phyloP scores from a whole-genome alignment of 1,140 invertebrate genomes.

The Asbolus verrucosus region DNA sequence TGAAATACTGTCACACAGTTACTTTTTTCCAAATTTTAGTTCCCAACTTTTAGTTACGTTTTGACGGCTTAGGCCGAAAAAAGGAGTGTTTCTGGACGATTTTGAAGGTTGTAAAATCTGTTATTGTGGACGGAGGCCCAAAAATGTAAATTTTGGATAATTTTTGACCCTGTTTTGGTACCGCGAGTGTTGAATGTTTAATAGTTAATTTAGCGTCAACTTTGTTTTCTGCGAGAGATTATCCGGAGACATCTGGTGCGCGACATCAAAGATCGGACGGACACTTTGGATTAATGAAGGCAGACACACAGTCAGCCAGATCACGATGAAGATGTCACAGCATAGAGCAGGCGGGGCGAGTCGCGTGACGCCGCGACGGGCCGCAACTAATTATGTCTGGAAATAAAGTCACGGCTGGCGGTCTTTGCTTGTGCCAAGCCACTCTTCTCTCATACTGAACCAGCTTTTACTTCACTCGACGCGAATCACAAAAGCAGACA shows the following conservation, averaged over 20 bases:
- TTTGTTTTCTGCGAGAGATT: conserved; percentile 44
- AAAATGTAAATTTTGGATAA: too few relatives aligned
- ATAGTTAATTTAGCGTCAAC: conserved; percentile 44
- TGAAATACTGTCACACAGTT: too few relatives aligned
- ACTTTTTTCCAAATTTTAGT: too few relatives aligned
- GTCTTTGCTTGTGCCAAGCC: conserved; percentile 18
- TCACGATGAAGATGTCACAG: conserved; percentile 53
- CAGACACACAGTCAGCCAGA: conserved; percentile 41
- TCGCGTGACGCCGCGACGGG: conserved; percentile 52
- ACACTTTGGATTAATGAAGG: conserved; percentile 48
- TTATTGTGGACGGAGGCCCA: too few relatives aligned
- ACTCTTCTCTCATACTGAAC: background rate
- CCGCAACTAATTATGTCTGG: conserved; percentile 55
- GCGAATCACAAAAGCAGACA: background rate
- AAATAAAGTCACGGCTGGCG: conserved; percentile 51
- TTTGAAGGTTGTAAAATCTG: too few relatives aligned
- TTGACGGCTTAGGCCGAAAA: too few relatives aligned
- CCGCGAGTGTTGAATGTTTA: conserved; percentile 35
- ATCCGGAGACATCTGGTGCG: conserved; percentile 47
- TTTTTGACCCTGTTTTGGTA: conserved; percentile 7
- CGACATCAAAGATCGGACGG: conserved; percentile 49
- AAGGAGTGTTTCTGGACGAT: too few relatives aligned
- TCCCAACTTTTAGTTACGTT: too few relatives aligned
- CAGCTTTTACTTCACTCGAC: background rate
- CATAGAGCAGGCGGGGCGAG: conserved; percentile 43